Evolutionary conservation across 2,797 vertebrate species (phyloP), one percentile per base, ranked within the genome.

Genomic region (Leptodactylus fallax): DNA sequence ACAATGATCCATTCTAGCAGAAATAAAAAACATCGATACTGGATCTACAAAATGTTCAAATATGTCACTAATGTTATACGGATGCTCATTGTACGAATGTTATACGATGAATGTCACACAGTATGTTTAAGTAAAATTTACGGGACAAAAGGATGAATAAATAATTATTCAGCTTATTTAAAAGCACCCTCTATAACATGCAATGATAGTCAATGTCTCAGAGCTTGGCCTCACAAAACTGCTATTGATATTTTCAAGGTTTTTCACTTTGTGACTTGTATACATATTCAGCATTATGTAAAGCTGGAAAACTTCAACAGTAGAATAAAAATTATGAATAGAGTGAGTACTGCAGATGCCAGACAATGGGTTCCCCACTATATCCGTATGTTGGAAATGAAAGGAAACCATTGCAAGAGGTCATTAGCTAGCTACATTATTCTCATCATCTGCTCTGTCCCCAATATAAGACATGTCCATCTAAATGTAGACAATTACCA

Each of bases 181-280:
- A 87, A 82, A 67, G 11, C 3, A 36, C 23, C 60, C 23, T 61
- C n/a, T 16, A 55, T 65, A 53, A 74, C 16, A 65, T 65, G 16
- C 77, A 77, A 82, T 65, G 47, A 61, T 65, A 87, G 56, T 53
- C 82, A 61, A 77, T 82, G 45, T 14, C 71, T 63, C 56, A 65
- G 23, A 65, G 13, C 11, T 17, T 36, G 23, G 58, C 58, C 61
- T 65, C n/a, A 63, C 80, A 87, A 82, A 82, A 83, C 47, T 72
- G 71, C 83, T 77, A 88, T 81, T 81, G 56, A 85, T 55, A 82
- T 81, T 65, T 74, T 88, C 87, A 88, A 88, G 87, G 87, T 55
- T 88, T 79, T 81, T 65, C 63, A 71, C 47, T 72, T 79, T 23
- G 8, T 61, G 11, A 63, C 61, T 84, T 83, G 19, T 36, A 53